Evolutionary conservation across 2,797 vertebrate genomes (phyloP).

Genomic region (Geotrypetes seraphini): DNA sequence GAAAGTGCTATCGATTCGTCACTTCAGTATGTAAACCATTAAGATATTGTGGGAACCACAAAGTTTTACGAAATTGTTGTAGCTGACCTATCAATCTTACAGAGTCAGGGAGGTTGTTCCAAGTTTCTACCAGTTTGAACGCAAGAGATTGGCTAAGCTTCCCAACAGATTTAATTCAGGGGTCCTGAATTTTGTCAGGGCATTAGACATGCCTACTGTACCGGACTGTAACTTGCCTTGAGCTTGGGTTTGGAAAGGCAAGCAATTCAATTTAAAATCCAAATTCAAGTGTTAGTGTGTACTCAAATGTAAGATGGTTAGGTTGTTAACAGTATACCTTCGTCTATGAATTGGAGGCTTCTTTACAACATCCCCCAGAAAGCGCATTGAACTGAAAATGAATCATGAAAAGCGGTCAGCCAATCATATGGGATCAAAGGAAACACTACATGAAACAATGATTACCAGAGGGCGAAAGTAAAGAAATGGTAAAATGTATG

Average conservation of each 20-base stretch:
- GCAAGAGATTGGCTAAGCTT: too few relatives aligned
- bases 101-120: too few relatives aligned
- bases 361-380: slow-evolving; percentile 69
- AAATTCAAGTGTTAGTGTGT: slow-evolving; percentile 43
- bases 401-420: slow-evolving; percentile 62
- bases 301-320: slow-evolving; percentile 38
- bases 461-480: neutral
- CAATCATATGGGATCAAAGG: slow-evolving; percentile 18
- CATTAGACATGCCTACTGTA: too few relatives aligned
- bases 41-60: too few relatives aligned
- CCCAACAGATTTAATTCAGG: too few relatives aligned
- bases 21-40: too few relatives aligned
- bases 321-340: slow-evolving; percentile 70
- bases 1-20: too few relatives aligned
- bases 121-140: too few relatives aligned
- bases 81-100: too few relatives aligned
- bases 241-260: neutral
- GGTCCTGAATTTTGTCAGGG: too few relatives aligned
- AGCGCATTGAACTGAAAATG: slow-evolving; percentile 76
- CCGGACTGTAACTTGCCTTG: too few relatives aligned
- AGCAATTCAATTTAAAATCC: neutral
- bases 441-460: slow-evolving; percentile 26
- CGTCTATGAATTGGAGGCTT: slow-evolving; percentile 86
- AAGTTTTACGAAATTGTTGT: too few relatives aligned
- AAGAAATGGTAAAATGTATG: neutral